Percentiles rank a stretch among this genome's conserved stretches.
Conservation (phyloP, 1,140 invertebrate species). For the Drosophila truncata region DNA sequence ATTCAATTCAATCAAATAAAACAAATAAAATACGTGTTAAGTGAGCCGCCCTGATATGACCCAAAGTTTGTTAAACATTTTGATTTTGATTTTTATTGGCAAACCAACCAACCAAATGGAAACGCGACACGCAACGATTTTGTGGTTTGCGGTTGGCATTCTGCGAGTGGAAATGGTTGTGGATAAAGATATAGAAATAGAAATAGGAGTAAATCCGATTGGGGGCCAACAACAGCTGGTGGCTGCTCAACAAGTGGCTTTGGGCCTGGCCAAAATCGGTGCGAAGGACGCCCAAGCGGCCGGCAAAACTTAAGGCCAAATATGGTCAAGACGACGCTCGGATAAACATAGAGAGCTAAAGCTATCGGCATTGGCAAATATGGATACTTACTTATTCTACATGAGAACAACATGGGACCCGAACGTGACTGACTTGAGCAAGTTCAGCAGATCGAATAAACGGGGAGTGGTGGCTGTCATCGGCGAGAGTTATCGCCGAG, state of each 20-base stretch:
- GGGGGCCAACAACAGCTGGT: conserved; percentile 20
- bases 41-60: conserved; percentile 29
- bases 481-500: conserved; percentile 2
- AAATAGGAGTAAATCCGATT: conserved; percentile 30
- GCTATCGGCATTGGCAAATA: conserved; percentile 67
- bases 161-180: conserved; percentile 30
- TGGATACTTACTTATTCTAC: conserved; percentile 55
- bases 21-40: conserved; percentile 60
- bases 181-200: conserved; percentile 1
- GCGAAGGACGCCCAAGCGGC: conserved; percentile 74
- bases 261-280: conserved; percentile 65
- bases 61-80: conserved; percentile 60
- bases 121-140: conserved; percentile 61
- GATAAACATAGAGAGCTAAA: conserved; percentile 3
- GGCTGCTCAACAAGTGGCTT: conserved; percentile 68
- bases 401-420: conserved; percentile 13
- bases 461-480: conserved; percentile 38
- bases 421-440: conserved; percentile 50
- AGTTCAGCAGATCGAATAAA: conserved; percentile 17
- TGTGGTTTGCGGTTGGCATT: conserved; percentile 39
- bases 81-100: conserved; percentile 50
- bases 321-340: conserved; percentile 59
- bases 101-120: conserved; percentile 50
- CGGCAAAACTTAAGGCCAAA: conserved; percentile 56
- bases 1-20: conserved; percentile 74